phyloP scores from a whole-genome alignment of 2,888 invertebrate species.

The Coremacera marginata region DNA sequence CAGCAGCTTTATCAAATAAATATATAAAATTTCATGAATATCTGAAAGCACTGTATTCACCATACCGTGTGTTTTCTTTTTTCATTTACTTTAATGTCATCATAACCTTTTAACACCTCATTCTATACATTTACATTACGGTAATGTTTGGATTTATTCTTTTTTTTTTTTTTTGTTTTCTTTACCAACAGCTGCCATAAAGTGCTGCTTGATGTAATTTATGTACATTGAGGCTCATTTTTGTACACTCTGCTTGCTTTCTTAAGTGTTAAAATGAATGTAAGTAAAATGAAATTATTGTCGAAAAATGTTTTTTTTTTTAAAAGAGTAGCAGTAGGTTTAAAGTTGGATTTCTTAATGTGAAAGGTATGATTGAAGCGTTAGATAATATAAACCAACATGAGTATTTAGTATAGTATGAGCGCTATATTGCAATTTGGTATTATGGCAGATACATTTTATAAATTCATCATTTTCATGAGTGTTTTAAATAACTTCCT shows the following conservation, averaged over 20 bases:
- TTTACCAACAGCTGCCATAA: not conserved
- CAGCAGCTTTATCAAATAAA: not conserved
- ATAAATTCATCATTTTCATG: too few relatives aligned
- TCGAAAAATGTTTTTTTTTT: not conserved
- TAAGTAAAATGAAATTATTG: not conserved
- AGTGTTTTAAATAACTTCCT: too few relatives aligned
- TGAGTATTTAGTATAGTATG: too few relatives aligned
- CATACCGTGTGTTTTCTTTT: not conserved
- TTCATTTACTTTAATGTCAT: not conserved
- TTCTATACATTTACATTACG: not conserved
- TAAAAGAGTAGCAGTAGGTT: not conserved
- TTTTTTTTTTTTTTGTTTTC: too few relatives aligned
- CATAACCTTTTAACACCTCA: not conserved
- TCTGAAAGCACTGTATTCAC: not conserved
- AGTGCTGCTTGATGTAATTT: not conserved
- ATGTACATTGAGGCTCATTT: not conserved
- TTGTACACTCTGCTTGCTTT: not conserved
- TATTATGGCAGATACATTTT: too few relatives aligned
- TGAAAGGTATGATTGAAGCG: too few relatives aligned
- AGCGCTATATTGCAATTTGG: too few relatives aligned
- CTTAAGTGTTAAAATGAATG: not conserved
- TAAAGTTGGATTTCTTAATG: not conserved
- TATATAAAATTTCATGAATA: not conserved
- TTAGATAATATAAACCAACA: too few relatives aligned
- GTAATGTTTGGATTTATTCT: not conserved